Percentiles rank a stretch among this genome's conserved stretches.
These are phyloP conservation scores for Aphyosemion australe DNA, from an alignment of 2,113 vertebrate genomes.

Conservation along the genomic window DNA sequence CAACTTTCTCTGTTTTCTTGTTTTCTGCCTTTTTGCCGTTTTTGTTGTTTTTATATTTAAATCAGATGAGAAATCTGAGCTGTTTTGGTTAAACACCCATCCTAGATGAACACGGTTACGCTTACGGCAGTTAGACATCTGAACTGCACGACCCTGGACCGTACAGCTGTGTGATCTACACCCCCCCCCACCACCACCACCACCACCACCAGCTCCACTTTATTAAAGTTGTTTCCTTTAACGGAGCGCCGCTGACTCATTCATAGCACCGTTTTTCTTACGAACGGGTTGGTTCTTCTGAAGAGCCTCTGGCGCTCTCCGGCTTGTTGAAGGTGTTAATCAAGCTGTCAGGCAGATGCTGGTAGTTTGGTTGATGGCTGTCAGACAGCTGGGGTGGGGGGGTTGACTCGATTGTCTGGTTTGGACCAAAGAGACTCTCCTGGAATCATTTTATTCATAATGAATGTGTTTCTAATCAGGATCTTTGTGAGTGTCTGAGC, in stretches of 20 bases:
- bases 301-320: constrained; percentile 54
- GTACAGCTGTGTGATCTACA: too few species aligned
- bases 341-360: constrained; percentile 53
- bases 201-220: constrained; percentile 22
- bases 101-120: not conserved
- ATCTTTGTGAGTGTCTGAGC: not conserved
- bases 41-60: not conserved
- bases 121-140: not conserved
- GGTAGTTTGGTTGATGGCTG: constrained; percentile 52
- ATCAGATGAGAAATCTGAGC: too few species aligned
- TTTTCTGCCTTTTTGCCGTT: not conserved
- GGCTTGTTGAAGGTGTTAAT: constrained; percentile 55
- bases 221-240: constrained; percentile 37
- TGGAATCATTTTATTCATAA: not conserved
- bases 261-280: constrained; percentile 42
- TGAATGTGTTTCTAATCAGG: not conserved
- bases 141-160: constrained; percentile 40
- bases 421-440: not conserved
- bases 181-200: constrained; percentile 40
- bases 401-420: constrained; percentile 21
- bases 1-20: not conserved
- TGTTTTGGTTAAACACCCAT: constrained; percentile 2
- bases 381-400: constrained; percentile 44
- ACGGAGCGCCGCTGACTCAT: constrained; percentile 25
- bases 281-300: constrained; percentile 58